Conservation (phyloP, 2,797 vertebrate species). For the Sarcophilus harrisii region DNA sequence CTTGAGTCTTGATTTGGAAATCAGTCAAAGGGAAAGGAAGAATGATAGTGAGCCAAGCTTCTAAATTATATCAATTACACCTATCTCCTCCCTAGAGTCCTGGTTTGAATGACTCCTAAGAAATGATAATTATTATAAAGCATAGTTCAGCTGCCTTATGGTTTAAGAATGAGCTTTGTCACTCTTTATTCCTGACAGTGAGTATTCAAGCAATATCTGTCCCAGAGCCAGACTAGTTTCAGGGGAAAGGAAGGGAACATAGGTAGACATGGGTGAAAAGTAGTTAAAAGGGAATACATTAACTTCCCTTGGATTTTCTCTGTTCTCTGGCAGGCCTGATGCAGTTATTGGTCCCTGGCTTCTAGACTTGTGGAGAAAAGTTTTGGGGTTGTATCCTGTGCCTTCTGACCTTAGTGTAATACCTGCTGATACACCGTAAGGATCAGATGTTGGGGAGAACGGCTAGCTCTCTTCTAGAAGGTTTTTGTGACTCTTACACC, state of each 20-base stretch:
- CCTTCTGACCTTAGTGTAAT: constrained; percentile 82
- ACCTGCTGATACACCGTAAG: constrained; percentile 89
- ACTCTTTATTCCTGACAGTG: not conserved
- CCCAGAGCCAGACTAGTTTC: not conserved
- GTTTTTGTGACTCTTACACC: not conserved
- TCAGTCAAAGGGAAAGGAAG: not conserved
- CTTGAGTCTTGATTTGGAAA: not conserved
- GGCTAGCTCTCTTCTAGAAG: not conserved
- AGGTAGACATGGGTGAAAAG: not conserved
- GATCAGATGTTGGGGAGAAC: constrained; percentile 41
- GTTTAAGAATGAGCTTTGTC: not conserved
- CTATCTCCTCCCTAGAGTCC: not conserved
- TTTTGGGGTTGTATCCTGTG: constrained; percentile 86
- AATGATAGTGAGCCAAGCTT: not conserved
- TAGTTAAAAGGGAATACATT: not conserved
- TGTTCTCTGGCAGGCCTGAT: constrained; percentile 86
- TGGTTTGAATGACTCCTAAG: not conserved
- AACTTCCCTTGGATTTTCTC: not conserved
- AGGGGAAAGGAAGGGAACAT: not conserved
- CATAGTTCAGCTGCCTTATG: not conserved
- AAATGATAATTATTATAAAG: not conserved
- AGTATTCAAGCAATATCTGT: not conserved
- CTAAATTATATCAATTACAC: not conserved
- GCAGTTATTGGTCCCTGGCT: constrained; percentile 95
- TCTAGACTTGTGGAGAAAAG: constrained; percentile 89